Base-by-base conservation (phyloP, 2,888 invertebrate genomes). In the Boloria selene region DNA sequence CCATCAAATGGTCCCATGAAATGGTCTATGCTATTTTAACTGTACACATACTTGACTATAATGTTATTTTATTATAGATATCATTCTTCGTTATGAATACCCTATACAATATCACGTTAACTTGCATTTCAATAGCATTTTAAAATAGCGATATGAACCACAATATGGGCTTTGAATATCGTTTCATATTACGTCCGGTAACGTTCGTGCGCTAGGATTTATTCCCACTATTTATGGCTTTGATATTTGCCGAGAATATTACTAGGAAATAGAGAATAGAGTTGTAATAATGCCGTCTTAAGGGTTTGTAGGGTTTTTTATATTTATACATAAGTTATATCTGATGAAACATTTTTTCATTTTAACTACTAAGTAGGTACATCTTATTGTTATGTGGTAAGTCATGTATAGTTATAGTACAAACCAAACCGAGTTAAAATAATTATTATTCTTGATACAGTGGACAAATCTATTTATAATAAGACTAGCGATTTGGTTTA, bases 111-210 rank as follows among this genome's bases (percentile, higher is more conserved):
- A 53, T 59, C 53, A 18, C 58, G 53, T 65, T 51, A 61, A 44
- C 51, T 61, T 61, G 59, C 54, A 62, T 62, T 62, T 56, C 52
- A 63, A 65, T 62, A 60, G 60, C 62, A 63, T 70, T 70, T 65
- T 65, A 60, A 70, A 70, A 68, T 70, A 64, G 55, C 60, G 49
- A 64, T 64, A 55, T 49, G 51, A 17, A 45, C 64, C 65, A 60
- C 68, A 53, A 68, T 68, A 68, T 61, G 65, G 61, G 60, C 47
- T 59, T 50, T 52, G 59, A 52, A 60, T 62, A 59, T 54, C 50
- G 22, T 52, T 62, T 54, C 42, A 55, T 65, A 54, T 65, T 62
- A 50, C 55, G 44, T 64, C 44, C 65, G 17, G 44, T 63, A 62
- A 60, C 31, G 59, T 17, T 51, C 31, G 10, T 38, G 10, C 18